A percentile compares a stretch with the other conserved stretches of the same genome.
Evolutionary conservation across 2,888 invertebrate genomes (phyloP).

Genomic region (Trachelus iudaicus): DNA sequence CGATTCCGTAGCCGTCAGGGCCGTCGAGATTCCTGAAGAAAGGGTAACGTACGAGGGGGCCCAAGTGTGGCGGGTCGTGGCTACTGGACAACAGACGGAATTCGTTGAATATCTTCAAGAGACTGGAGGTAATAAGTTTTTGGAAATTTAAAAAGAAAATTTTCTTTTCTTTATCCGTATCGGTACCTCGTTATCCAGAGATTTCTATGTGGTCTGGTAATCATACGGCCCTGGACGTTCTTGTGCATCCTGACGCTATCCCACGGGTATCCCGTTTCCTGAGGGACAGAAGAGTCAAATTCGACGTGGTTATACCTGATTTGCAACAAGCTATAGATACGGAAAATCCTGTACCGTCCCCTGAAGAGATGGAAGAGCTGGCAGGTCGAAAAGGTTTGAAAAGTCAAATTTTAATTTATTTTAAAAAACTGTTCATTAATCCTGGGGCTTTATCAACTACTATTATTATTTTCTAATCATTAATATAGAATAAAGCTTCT

Average conservation of each 20-base stretch:
- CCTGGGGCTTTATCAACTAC: neutral
- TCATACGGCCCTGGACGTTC: conserved; percentile 74
- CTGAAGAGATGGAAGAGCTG: conserved; percentile 74
- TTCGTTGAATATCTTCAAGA: conserved; percentile 67
- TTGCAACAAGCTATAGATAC: conserved; percentile 81
- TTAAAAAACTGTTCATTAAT: neutral
- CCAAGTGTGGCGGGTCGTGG: conserved; percentile 79
- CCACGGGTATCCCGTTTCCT: conserved; percentile 74
- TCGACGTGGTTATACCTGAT: conserved; percentile 80
- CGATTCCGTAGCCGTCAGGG: conserved; percentile 39
- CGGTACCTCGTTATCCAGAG: conserved; percentile 62
- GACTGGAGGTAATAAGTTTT: conserved; percentile 66
- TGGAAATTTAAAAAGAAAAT: conserved; percentile 3
- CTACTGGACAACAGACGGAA: conserved; percentile 68
- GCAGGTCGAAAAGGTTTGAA: conserved; percentile 72
- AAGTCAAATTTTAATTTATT: neutral
- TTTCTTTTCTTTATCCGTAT: neutral
- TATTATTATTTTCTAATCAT: neutral
- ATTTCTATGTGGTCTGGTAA: conserved; percentile 77
- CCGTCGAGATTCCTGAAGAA: conserved; percentile 54
- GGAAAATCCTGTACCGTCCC: conserved; percentile 75
- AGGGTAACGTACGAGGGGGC: conserved; percentile 78
- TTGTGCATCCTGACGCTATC: conserved; percentile 76
- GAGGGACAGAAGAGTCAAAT: conserved; percentile 73
- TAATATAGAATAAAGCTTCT: neutral